Percentiles rank a stretch among this genome's conserved stretches.
These are phyloP conservation scores for Euglossa dilemma DNA, from an alignment of 1,140 invertebrate species.

Conservation along the genomic window DNA sequence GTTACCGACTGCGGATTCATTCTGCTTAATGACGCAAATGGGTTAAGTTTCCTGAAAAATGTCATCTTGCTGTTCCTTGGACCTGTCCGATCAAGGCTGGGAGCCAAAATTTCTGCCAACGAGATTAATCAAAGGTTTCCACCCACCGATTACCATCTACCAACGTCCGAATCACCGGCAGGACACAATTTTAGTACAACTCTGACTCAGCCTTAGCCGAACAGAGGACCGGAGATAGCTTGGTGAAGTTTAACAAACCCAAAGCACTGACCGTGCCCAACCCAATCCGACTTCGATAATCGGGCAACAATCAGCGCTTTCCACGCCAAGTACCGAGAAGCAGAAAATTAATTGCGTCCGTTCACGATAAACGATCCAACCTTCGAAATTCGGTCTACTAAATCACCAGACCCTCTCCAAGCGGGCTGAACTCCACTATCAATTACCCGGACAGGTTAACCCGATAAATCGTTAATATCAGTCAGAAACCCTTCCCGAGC, in stretches of 20 bases:
- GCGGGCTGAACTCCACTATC: neutral
- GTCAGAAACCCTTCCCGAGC: neutral
- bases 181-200: too few species aligned
- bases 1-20: too few species aligned
- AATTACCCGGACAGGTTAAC: neutral
- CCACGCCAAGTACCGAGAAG: neutral
- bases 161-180: too few species aligned
- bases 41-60: too few species aligned
- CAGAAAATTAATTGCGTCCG: neutral
- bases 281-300: neutral
- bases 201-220: too few species aligned
- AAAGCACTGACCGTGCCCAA: slow-evolving; percentile 5
- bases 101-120: too few species aligned
- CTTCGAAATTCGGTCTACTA: neutral
- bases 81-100: too few species aligned
- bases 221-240: too few species aligned
- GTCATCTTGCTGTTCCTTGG: too few species aligned
- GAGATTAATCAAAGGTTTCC: too few species aligned
- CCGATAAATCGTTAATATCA: slow-evolving; percentile 16
- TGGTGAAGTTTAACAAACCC: neutral
- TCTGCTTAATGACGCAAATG: too few species aligned
- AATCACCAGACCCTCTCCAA: neutral
- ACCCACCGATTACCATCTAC: too few species aligned
- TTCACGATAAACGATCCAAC: neutral
- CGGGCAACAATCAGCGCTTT: neutral